Percentiles rank a stretch among this genome's conserved stretches.
phyloP scores from a whole-genome alignment of 1,140 invertebrate species.

The Drosophila pallidifrons region DNA sequence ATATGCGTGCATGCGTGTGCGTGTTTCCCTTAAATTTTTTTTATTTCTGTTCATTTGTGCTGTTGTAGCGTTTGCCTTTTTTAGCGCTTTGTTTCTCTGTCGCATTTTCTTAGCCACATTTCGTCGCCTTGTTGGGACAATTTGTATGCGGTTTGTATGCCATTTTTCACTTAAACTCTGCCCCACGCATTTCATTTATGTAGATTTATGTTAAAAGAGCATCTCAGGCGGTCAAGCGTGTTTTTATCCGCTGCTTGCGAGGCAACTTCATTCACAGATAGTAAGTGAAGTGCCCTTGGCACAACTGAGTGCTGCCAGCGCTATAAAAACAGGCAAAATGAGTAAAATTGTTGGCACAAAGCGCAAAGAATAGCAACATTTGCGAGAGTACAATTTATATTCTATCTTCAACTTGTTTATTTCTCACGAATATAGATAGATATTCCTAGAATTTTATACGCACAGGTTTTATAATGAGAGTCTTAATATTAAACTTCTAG shows the following conservation, averaged over 20 bases:
- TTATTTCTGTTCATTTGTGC: slow-evolving; percentile 34
- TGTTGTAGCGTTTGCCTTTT: slow-evolving; percentile 21
- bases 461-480: too few relatives aligned
- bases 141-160: slow-evolving; percentile 80
- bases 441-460: neutral
- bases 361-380: neutral
- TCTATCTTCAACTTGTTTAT: slow-evolving; percentile 2
- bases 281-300: neutral
- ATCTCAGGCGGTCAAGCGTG: slow-evolving; percentile 58
- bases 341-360: neutral
- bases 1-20: slow-evolving; percentile 81
- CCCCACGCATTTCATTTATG: slow-evolving; percentile 59
- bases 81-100: slow-evolving; percentile 25
- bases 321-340: neutral
- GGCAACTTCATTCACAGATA: slow-evolving; percentile 2
- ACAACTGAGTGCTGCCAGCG: neutral
- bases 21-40: slow-evolving; percentile 62
- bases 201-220: slow-evolving; percentile 65
- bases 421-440: neutral
- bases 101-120: slow-evolving; percentile 56
- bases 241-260: slow-evolving; percentile 40
- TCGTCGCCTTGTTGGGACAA: slow-evolving; percentile 64
- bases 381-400: neutral
- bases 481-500: neutral
- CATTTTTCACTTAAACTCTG: slow-evolving; percentile 75